Evolutionary conservation across 2,797 vertebrate species (phyloP).

Genomic region (Psittacula derbiana): DNA sequence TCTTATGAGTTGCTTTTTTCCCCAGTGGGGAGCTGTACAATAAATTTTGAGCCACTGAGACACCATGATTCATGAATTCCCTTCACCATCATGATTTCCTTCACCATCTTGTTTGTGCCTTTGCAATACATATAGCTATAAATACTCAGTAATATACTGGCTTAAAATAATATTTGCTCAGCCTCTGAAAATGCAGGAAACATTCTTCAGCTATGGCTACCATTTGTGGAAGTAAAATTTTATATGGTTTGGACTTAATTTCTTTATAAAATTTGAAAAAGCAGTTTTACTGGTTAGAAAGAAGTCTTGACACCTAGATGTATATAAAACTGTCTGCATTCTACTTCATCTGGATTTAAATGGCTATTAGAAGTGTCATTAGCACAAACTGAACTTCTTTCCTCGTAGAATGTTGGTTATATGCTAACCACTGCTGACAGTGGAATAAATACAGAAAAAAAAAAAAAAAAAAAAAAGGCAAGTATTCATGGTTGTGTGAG

Average conservation of each 20-base stretch:
- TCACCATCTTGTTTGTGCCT: neutral
- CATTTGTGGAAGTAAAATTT: neutral
- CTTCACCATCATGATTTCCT: neutral
- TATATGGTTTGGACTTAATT: neutral
- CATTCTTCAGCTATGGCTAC: neutral
- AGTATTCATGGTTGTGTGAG: neutral
- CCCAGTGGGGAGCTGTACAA: neutral
- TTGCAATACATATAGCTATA: neutral
- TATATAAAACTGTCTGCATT: neutral
- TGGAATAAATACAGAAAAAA: neutral
- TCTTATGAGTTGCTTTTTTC: neutral
- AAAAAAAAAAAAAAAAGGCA: neutral
- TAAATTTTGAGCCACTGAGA: neutral
- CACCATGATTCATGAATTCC: neutral
- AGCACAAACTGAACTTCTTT: neutral
- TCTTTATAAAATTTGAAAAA: neutral
- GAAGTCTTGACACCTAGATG: neutral
- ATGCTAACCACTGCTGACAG: neutral
- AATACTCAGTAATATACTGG: neutral
- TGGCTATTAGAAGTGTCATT: neutral
- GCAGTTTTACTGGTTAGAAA: neutral
- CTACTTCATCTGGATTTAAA: neutral
- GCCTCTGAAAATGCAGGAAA: slow-evolving; percentile 5
- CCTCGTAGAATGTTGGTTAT: neutral
- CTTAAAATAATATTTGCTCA: slow-evolving; percentile 8